Evolutionary conservation across 2,888 invertebrate genomes (phyloP).

Genomic region (Tenthredo scrophulariae): DNA sequence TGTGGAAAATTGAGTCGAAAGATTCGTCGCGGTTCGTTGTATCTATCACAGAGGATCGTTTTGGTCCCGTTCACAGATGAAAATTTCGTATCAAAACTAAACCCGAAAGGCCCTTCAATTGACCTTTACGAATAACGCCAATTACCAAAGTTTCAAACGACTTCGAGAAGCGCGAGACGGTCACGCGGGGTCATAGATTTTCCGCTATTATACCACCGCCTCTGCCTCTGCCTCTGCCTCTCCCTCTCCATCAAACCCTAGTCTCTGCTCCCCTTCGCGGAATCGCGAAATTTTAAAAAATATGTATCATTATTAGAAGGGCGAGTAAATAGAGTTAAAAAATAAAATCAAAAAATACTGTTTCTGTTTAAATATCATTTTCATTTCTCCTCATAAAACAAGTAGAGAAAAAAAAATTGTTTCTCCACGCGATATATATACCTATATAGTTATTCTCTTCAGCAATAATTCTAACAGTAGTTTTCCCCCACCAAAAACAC

Average conservation of each 20-base stretch:
- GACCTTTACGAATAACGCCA: conserved; percentile 47
- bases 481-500: not conserved
- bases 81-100: conserved; percentile 32
- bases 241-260: not conserved
- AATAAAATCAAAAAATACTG: too few species aligned
- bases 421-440: not conserved
- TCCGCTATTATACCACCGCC: not conserved
- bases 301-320: not conserved
- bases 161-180: conserved; percentile 28
- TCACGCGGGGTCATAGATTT: conserved; percentile 16
- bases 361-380: too few species aligned
- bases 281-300: too few species aligned
- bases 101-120: conserved; percentile 29
- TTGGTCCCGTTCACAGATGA: not conserved
- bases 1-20: not conserved
- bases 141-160: conserved; percentile 46
- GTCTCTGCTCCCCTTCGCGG: not conserved
- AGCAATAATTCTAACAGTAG: not conserved
- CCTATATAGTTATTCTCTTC: not conserved
- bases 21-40: not conserved
- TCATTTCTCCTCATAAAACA: too few species aligned
- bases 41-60: not conserved
- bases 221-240: not conserved
- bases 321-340: too few species aligned
- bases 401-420: too few species aligned